A percentile compares a stretch with the other conserved stretches of the same genome.
Conservation (phyloP, 23 tunicate species). For the Oikopleura vanhoeffeni region DNA sequence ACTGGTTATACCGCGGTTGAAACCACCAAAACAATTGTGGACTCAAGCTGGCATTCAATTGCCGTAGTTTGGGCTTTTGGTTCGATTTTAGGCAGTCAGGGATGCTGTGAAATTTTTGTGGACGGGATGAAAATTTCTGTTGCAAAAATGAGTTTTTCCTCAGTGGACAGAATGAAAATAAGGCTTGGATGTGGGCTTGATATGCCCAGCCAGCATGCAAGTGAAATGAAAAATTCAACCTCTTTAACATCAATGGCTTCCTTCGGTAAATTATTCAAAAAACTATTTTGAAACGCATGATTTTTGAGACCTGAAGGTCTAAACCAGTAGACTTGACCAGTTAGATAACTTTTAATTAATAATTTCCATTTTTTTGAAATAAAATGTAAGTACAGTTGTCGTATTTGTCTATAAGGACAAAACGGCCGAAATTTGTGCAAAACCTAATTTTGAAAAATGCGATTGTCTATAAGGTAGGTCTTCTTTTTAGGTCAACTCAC, state of each 20-base stretch:
- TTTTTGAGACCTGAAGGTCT: no score
- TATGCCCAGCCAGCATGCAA: not conserved
- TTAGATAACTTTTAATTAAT: no score
- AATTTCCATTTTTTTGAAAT: no score
- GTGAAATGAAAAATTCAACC: not conserved
- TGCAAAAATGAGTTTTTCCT: not conserved
- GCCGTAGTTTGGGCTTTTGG: not conserved
- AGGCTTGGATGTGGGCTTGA: not conserved
- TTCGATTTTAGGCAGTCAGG: not conserved
- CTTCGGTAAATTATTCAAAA: no score
- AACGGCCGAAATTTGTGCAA: no score
- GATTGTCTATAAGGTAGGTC: no score
- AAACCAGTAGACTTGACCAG: no score
- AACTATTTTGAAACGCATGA: no score
- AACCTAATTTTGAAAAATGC: no score
- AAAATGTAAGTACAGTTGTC: no score
- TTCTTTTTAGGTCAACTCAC: no score
- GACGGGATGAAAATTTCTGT: not conserved
- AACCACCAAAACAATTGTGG: not conserved
- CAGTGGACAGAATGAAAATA: not conserved
- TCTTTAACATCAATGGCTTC: not conserved
- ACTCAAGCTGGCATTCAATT: not conserved
- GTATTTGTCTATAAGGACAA: no score
- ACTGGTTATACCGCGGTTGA: not conserved
- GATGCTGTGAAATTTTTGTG: not conserved